A percentile compares a stretch with the other conserved stretches of the same genome.
Conservation (phyloP, 2,797 vertebrate species). For the Dermochelys coriacea region DNA sequence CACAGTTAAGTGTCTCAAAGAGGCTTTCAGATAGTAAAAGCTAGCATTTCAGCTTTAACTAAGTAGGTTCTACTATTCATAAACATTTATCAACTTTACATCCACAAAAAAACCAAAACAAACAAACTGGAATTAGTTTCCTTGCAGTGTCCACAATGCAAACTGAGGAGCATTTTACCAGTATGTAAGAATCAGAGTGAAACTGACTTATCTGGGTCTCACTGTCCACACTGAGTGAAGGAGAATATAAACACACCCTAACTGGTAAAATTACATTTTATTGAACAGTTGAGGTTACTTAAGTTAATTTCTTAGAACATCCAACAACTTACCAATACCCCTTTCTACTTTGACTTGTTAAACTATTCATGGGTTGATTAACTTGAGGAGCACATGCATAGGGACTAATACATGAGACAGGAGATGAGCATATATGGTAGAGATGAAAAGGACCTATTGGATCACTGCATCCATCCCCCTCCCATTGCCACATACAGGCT, state of each 20-base stretch:
- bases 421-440: not conserved
- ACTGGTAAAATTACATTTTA: not conserved
- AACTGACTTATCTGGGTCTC: not conserved
- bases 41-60: not conserved
- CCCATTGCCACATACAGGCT: not conserved
- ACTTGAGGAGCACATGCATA: not conserved
- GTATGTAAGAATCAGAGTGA: rapidly evolving
- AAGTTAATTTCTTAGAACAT: not conserved
- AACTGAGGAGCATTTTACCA: not conserved
- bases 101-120: too few species aligned
- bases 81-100: not conserved
- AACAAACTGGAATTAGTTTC: rapidly evolving
- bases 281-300: not conserved
- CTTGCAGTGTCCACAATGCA: not conserved
- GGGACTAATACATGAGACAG: not conserved
- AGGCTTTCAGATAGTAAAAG: not conserved
- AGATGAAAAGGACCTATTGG: not conserved
- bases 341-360: rapidly evolving
- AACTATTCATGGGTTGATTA: not conserved
- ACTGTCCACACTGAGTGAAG: not conserved
- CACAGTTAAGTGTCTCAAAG: not conserved
- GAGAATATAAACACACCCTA: not conserved
- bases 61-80: not conserved
- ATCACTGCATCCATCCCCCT: not conserved
- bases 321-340: rapidly evolving